Conservation (phyloP, 2,888 invertebrate species). For the Luperina testacea region DNA sequence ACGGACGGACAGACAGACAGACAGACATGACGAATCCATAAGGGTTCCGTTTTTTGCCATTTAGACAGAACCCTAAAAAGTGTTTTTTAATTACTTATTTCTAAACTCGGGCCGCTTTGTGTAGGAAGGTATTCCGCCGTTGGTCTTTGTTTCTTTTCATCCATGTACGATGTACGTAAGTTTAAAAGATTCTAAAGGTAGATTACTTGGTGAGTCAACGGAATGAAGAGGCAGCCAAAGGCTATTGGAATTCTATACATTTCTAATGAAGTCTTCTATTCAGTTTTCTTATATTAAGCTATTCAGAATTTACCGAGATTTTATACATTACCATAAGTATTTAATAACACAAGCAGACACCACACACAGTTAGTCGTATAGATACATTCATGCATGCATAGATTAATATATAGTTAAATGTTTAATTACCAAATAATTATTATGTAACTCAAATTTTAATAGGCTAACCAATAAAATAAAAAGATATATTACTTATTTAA, state of each 20-base stretch:
- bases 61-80: too few relatives aligned
- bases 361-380: too few relatives aligned
- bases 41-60: too few relatives aligned
- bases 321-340: neutral
- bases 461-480: too few relatives aligned
- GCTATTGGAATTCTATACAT: conserved; percentile 28
- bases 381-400: too few relatives aligned
- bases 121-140: neutral
- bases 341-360: too few relatives aligned
- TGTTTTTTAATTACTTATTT: neutral
- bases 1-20: too few relatives aligned
- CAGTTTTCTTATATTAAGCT: conserved; percentile 10
- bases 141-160: neutral
- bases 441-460: too few relatives aligned
- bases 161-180: neutral
- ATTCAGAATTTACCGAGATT: neutral
- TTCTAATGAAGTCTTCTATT: conserved; percentile 21
- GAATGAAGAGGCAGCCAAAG: conserved; percentile 11
- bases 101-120: neutral
- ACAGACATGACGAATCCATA: too few relatives aligned
- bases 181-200: conserved; percentile 22
- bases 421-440: too few relatives aligned
- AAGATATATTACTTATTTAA: too few relatives aligned
- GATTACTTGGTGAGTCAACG: conserved; percentile 11
- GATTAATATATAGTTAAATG: too few relatives aligned